These are phyloP conservation scores for Psettodes erumei DNA, from an alignment of 2,113 vertebrate genomes.

Conservation along the genomic window DNA sequence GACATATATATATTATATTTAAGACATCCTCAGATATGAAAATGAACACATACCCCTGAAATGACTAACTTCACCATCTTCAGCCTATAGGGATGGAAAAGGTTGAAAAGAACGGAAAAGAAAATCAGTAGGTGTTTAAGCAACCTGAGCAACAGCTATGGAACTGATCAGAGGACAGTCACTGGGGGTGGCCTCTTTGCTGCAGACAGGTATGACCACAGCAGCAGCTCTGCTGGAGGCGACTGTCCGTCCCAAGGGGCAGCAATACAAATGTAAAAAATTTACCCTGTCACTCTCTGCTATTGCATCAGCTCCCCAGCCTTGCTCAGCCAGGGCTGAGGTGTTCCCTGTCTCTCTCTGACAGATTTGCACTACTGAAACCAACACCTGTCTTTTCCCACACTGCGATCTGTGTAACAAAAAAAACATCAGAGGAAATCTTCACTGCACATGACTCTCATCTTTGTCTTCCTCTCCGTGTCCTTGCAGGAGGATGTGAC, in stretches of 20 bases:
- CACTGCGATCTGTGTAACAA: slow-evolving; percentile 30
- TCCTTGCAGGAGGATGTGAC: background rate
- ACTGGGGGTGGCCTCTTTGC: background rate
- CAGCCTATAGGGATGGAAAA: background rate
- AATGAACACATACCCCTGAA: background rate
- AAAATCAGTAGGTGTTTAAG: slow-evolving; percentile 27
- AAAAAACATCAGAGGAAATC: slow-evolving; percentile 76
- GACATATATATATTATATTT: no score
- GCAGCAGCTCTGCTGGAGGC: slow-evolving; percentile 7
- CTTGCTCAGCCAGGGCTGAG: slow-evolving; percentile 13
- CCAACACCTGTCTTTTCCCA: slow-evolving; percentile 16
- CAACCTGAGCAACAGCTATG: background rate
- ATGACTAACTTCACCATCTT: background rate
- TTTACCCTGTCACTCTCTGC: slow-evolving; percentile 24
- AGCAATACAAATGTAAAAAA: slow-evolving; percentile 61
- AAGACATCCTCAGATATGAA: slow-evolving; percentile 11
- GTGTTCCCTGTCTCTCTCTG: slow-evolving; percentile 35
- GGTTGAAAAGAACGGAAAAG: background rate
- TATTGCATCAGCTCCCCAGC: background rate
- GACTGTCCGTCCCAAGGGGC: slow-evolving; percentile 12
- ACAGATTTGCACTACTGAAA: slow-evolving; percentile 45
- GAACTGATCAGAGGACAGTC: slow-evolving; percentile 1
- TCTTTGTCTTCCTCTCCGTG: slow-evolving; percentile 82
- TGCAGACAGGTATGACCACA: slow-evolving; percentile 4
- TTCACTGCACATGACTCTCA: slow-evolving; percentile 89